Evolutionary conservation across 2,888 invertebrate genomes (phyloP), one percentile per base, ranked within the genome.

Genomic region (Papilio protenor): DNA sequence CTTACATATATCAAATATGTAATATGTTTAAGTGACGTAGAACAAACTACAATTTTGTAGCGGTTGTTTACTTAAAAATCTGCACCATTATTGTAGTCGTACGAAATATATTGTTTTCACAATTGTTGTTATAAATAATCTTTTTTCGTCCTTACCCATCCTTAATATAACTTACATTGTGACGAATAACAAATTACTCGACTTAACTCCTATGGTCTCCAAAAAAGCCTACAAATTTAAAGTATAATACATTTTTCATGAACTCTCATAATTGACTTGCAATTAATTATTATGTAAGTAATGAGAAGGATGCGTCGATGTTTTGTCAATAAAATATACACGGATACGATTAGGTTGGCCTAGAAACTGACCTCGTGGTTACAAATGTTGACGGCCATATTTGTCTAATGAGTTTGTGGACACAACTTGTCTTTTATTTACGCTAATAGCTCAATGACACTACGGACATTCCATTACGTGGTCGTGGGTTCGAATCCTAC

Each of bases 1-100:
- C 14, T 61, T 27, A 61, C 61, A 27, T 27, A 27, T 27, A 59
- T 64, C 1, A 64, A 64, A 18, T 64, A 40, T 64, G 64, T 64
- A 40, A n/a, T 10, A 64, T 64, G 40, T 64, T 64, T 64, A 40
- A n/a, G 40, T 64, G n/a, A 40, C 40, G 6, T 33, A 14, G 40
- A 64, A 6, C 45, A 66, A 66, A 45, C 66, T 66, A 66, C 66
- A 66, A n/a, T 45, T 33, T 61, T 66, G n/a, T 45, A 66, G 45
- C 66, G 66, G 16, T 66, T 66, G 45, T 66, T 66, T 66, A 40
- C 45, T 45, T 66, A 45, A 33, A 64, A 64, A 12, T 66, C 66
- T 69, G 66, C 66, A 69, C 66, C 45, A 45, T 69, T 45, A 69
- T 69, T 69, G 45, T 69, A 69, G 66, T 66, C 8, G 71, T 52